Base-by-base conservation (phyloP, 2,113 vertebrate genomes). In the Callipepla californica region DNA sequence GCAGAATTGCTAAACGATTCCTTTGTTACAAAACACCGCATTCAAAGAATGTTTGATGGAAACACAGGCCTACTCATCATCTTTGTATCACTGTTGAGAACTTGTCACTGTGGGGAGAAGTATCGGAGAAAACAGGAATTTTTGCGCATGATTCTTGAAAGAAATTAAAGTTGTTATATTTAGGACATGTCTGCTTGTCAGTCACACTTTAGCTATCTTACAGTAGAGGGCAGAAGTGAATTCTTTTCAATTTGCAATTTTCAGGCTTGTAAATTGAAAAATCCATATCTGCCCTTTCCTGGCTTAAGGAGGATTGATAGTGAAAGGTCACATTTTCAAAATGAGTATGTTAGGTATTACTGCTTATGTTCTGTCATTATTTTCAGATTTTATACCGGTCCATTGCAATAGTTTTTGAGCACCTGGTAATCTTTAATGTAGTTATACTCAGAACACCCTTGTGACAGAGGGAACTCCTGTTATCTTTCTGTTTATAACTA, bases 221-320 rank as follows among this genome's bases (percentile, higher is more conserved):
- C 68, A 77, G 72, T 36, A 73, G 80, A 92, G 79, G 85, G 50
- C 57, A 95, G 68, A 88, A 93, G 74, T 80, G 72, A 85, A 87
- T 90, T 95, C 53, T 87, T 85, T 89, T 66, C 63, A 83, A 92
- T 95, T 96, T 91, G 84, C 66, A 77, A 40, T 57, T 93, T 84
- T 93, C 55, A 78, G 73, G 77, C 77, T 88, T 94, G 83, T 89
- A 91, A 95, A 94, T 94, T 78, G 80, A 92, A 94, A 97, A 92
- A 83, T 93, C 22, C 42, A 2, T 19, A 51, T 61, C 69, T 89
- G 80, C 76, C 57, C 30, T 92, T 87, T 92, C 83, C 83, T 86
- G 67, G 32, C n/a, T 94, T 66, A 81, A 67, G 80, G 80, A 92
- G 75, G 45, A 83, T 62, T 79, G 91, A 87, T 81, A 88, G 25